Evolutionary conservation across 23 tunicate species (phyloP).

Genomic region (Clavelina lepadiformis): DNA sequence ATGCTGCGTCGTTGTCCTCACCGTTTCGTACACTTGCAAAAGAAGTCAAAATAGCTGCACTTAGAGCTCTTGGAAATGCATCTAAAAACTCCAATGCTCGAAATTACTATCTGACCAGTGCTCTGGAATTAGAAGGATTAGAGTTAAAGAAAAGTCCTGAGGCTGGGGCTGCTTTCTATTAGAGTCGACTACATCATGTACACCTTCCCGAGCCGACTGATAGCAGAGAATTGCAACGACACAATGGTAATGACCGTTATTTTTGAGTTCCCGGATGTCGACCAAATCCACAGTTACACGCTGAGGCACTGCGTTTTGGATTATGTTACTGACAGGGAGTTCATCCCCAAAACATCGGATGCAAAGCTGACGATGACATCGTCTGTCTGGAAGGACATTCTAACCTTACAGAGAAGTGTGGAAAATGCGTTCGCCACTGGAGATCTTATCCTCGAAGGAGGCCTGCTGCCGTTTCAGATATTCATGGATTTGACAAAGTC

Average conservation of each 20-base stretch:
- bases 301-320: slow-evolving; percentile 38
- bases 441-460: slow-evolving; percentile 12
- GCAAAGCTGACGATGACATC: slow-evolving; percentile 4
- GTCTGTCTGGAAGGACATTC: slow-evolving; percentile 13
- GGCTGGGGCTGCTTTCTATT: not conserved
- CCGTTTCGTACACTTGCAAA: slow-evolving; percentile 5
- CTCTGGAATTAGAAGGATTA: slow-evolving; percentile 12
- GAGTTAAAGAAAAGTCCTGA: not conserved
- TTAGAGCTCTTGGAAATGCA: slow-evolving; percentile 12
- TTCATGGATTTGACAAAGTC: slow-evolving; percentile 17
- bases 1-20: not conserved
- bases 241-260: not conserved
- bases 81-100: slow-evolving; percentile 35
- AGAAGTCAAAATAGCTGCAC: slow-evolving; percentile 12
- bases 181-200: slow-evolving; percentile 20
- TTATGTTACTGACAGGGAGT: not conserved
- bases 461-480: not conserved
- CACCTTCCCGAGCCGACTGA: slow-evolving; percentile 10
- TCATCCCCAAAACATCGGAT: not conserved
- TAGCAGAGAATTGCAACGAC: slow-evolving; percentile 30
- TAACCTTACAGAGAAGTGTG: not conserved
- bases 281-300: slow-evolving; percentile 15
- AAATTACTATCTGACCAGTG: slow-evolving; percentile 46
- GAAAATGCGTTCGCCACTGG: slow-evolving; percentile 8
- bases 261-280: slow-evolving; percentile 19